These are phyloP conservation scores for Drosophila teissieri DNA, from an alignment of 1,140 invertebrate genomes.

Conservation along the genomic window DNA sequence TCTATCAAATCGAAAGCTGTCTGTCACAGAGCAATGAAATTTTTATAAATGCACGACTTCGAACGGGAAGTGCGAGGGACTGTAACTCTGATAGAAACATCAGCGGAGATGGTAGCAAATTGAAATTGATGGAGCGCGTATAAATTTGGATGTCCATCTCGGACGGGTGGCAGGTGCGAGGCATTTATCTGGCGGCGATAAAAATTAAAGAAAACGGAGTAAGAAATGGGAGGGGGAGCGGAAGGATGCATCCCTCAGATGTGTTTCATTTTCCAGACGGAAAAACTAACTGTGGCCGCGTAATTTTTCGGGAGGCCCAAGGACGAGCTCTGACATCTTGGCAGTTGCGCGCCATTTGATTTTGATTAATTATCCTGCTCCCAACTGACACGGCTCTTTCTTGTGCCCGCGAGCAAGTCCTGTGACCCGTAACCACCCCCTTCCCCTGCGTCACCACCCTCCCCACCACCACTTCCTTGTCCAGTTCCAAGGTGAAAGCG, in stretches of 20 bases:
- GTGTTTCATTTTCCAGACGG: slow-evolving; percentile 35
- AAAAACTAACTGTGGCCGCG: slow-evolving; percentile 57
- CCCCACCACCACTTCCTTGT: neutral
- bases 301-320: slow-evolving; percentile 56
- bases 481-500: slow-evolving; percentile 58
- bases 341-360: slow-evolving; percentile 77
- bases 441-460: neutral
- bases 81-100: slow-evolving; percentile 67
- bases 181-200: slow-evolving; percentile 58
- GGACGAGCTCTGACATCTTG: slow-evolving; percentile 46
- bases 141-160: slow-evolving; percentile 67
- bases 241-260: slow-evolving; percentile 54
- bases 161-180: slow-evolving; percentile 64
- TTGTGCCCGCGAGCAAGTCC: slow-evolving; percentile 54
- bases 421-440: slow-evolving; percentile 2
- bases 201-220: slow-evolving; percentile 34
- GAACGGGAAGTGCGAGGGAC: slow-evolving; percentile 8
- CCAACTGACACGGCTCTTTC: slow-evolving; percentile 64
- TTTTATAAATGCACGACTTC: slow-evolving; percentile 76
- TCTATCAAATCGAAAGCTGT: slow-evolving; percentile 82
- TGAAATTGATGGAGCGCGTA: slow-evolving; percentile 76
- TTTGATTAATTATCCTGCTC: slow-evolving; percentile 80
- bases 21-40: slow-evolving; percentile 81
- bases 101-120: slow-evolving; percentile 55
- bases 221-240: slow-evolving; percentile 9